phyloP scores from a whole-genome alignment of 2,797 vertebrate genomes.

The Lagocephalus sceleratus region DNA sequence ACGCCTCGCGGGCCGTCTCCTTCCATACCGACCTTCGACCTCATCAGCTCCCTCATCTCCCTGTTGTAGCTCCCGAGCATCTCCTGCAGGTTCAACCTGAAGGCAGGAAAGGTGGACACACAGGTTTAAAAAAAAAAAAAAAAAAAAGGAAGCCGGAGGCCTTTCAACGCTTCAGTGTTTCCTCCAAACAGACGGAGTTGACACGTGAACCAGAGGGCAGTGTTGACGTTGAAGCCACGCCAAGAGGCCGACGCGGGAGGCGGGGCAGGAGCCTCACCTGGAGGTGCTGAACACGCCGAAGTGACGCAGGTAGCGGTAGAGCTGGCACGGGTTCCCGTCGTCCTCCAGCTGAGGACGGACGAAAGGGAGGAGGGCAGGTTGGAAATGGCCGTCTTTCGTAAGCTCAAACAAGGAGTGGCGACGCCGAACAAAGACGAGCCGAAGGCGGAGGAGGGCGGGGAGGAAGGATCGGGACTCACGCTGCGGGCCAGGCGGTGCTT shows the following conservation, averaged over 20 bases:
- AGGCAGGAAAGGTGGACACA: constrained; percentile 4
- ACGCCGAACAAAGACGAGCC: constrained; percentile 63
- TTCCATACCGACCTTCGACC: constrained; percentile 52
- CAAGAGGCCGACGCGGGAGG: background rate
- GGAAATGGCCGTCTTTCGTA: constrained; percentile 2
- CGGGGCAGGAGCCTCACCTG: constrained; percentile 52
- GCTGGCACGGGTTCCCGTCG: constrained; percentile 26
- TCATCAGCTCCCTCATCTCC: constrained; percentile 49
- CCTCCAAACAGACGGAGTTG: constrained; percentile 34
- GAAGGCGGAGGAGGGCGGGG: constrained; percentile 26
- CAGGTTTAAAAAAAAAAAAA: background rate
- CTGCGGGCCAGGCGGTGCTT: constrained; percentile 45
- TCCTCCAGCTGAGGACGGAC: constrained; percentile 58
- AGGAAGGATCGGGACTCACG: constrained; percentile 52
- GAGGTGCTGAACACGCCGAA: constrained; percentile 47
- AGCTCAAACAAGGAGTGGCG: background rate
- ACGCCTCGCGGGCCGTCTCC: background rate
- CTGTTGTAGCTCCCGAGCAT: constrained; percentile 57
- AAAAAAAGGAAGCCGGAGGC: background rate
- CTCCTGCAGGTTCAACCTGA: constrained; percentile 59
- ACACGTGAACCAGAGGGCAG: constrained; percentile 18
- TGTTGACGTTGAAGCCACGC: background rate
- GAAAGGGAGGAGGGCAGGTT: background rate
- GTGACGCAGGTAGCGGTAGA: constrained; percentile 46
- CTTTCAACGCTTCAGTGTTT: constrained; percentile 14